phyloP scores from a whole-genome alignment of 1,140 invertebrate genomes.

The Drosophila takahashii region DNA sequence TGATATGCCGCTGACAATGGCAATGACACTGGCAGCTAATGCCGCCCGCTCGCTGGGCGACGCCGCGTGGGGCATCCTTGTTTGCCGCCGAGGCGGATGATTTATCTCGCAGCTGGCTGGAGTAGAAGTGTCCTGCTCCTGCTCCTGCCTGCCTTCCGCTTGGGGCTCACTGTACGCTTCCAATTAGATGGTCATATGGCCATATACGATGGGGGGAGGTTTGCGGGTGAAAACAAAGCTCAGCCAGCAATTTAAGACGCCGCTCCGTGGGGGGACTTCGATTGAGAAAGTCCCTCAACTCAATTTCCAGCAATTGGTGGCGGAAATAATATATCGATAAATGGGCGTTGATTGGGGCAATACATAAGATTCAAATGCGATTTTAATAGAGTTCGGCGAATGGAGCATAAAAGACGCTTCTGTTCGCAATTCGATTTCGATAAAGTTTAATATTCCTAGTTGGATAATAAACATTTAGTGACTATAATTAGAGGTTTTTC shows the following conservation, averaged over 20 bases:
- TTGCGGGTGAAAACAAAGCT: conserved; percentile 11
- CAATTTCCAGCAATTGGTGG: conserved; percentile 14
- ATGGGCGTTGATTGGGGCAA: conserved; percentile 24
- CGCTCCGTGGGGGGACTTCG: conserved; percentile 15
- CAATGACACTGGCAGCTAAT: conserved; percentile 66
- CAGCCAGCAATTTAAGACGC: conserved; percentile 22
- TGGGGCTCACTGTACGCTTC: conserved; percentile 15
- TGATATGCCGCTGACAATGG: conserved; percentile 60
- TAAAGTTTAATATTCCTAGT: background rate
- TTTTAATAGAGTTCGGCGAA: conserved; percentile 17
- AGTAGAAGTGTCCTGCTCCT: conserved; percentile 38
- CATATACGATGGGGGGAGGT: background rate
- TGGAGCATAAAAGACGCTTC: background rate
- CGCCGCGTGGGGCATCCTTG: conserved; percentile 52
- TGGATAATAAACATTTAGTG: background rate
- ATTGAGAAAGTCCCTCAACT: conserved; percentile 7
- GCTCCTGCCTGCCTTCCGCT: background rate
- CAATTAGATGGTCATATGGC: conserved; percentile 58
- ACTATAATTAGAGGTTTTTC: background rate
- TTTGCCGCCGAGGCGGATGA: conserved; percentile 60
- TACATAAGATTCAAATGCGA: conserved; percentile 9
- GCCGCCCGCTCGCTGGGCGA: conserved; percentile 53
- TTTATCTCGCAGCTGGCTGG: conserved; percentile 66
- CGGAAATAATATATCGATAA: conserved; percentile 15
- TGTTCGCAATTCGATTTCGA: background rate